Base-by-base conservation (phyloP, 1,140 invertebrate genomes). In the Dinoponera quadriceps region DNA sequence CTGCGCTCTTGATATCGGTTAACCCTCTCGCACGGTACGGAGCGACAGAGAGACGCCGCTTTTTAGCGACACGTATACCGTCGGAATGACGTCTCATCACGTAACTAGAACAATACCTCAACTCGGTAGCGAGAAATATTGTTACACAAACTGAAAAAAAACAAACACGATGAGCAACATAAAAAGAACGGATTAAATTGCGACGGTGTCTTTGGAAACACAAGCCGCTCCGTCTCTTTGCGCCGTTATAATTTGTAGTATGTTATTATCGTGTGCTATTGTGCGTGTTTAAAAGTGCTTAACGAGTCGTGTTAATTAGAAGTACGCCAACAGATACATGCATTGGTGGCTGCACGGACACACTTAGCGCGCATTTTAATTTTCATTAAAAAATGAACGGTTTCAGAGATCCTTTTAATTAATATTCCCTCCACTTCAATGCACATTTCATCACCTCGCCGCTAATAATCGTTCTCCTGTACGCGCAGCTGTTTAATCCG, bases 291-390 rank as follows among this genome's bases (percentile, higher is more conserved):
- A 22, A 71, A 59, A 69, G 33, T 55, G 55, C 27, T 57, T 80
- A 80, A 80, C 69, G 57, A 65, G 33, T 69, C 18, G 69, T 29
- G 65, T 80, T 69, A 80, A 80, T 80, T 80, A 80, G 22, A 80
- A n/a, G 22, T 16, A 38, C 22, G 44, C 20, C 54, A 57, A 80
- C 33, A 54, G 29, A 55, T 13, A 5, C 33, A 5, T 80, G 9
- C 38, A 80, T 80, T 77, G 54, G 48, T 13, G 20, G 51, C 11
- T 29, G 51, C 4, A 27, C 44, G 51, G 69, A 69, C 71, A 48
- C 54, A 33, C 27, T 18, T 38, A 18, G 25, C 25, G 20, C 9
- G 11, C 54, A 57, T 48, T 69, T 69, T 54, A 69, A 69, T 71
- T 80, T n/a, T 69, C 57, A 48, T 80, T 80, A 69, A 57, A 54